These are phyloP conservation scores for Oreochromis spilurus DNA, from an alignment of 2,113 vertebrate genomes.

Conservation along the genomic window DNA sequence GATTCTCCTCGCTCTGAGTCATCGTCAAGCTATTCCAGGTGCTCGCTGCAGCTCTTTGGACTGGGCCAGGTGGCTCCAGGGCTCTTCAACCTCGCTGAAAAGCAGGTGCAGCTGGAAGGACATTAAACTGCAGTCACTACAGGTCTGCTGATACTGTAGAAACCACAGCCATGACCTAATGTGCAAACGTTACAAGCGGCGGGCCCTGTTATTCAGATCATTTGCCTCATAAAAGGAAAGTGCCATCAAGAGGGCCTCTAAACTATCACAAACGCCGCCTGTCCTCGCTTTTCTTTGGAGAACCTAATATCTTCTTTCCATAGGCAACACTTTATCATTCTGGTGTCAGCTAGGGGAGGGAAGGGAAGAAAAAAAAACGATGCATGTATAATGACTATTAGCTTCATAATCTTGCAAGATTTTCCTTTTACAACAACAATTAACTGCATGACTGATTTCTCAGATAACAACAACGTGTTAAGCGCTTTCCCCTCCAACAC, in stretches of 20 bases:
- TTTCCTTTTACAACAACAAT: constrained; percentile 43
- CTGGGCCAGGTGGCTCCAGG: constrained; percentile 31
- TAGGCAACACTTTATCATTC: background rate
- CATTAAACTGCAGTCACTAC: background rate
- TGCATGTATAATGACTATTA: constrained; percentile 23
- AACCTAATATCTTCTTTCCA: constrained; percentile 15
- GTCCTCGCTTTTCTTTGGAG: constrained; percentile 1
- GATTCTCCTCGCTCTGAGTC: constrained; percentile 49
- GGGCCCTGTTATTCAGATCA: constrained; percentile 29
- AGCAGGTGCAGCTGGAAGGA: constrained; percentile 57
- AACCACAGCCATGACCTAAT: constrained; percentile 14
- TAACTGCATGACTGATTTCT: constrained; percentile 48
- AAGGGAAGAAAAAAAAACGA: background rate
- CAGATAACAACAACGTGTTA: constrained; percentile 39
- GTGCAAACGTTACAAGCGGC: constrained; percentile 16
- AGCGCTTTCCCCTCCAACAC: constrained; percentile 26
- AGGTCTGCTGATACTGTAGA: background rate
- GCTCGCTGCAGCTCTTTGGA: constrained; percentile 7
- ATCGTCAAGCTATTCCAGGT: constrained; percentile 61
- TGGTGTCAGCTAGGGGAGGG: background rate
- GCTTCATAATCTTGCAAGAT: constrained; percentile 23
- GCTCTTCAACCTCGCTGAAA: constrained; percentile 16
- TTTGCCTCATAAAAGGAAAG: constrained; percentile 43
- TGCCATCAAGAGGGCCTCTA: constrained; percentile 34
- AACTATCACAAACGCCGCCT: background rate